A percentile compares a stretch with the other conserved stretches of the same genome.
Evolutionary conservation across 2,888 invertebrate species (phyloP).

Genomic region (Zygothrica quintamaculata): DNA sequence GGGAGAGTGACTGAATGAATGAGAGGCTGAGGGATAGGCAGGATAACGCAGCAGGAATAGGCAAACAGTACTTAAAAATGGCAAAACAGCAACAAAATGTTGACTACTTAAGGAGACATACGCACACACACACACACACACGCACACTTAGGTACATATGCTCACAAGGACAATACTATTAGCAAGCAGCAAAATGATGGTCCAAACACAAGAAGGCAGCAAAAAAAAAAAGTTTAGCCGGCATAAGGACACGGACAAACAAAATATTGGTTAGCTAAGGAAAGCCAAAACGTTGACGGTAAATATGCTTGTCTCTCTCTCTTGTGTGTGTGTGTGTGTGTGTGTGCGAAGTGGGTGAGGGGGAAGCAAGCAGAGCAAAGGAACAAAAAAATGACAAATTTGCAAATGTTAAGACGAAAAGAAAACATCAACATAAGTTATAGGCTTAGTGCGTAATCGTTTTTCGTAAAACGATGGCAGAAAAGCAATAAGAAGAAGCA

Average conservation of each 20-base stretch:
- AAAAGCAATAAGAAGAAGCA: too few species aligned
- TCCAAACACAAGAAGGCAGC: conserved; percentile 21
- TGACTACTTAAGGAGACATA: conserved; percentile 63
- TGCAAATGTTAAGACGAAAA: conserved; percentile 81
- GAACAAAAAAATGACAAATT: conserved; percentile 75
- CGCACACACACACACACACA: conserved; percentile 19
- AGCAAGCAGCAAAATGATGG: conserved; percentile 33
- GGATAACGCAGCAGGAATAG: conserved; percentile 82
- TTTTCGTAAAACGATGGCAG: conserved; percentile 71
- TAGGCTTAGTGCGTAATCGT: conserved; percentile 81
- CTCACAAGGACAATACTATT: conserved; percentile 54
- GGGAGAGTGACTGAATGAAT: conserved; percentile 4
- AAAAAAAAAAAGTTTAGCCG: conserved; percentile 49
- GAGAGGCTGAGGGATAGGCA: too few species aligned
- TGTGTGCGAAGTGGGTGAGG: conserved; percentile 7
- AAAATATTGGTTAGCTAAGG: conserved; percentile 67
- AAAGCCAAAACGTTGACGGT: conserved; percentile 5
- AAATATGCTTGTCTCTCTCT: too few species aligned
- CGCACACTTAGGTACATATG: conserved; percentile 27
- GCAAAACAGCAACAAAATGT: conserved; percentile 67
- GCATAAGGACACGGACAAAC: conserved; percentile 65
- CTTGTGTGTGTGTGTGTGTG: too few species aligned
- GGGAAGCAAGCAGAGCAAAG: conserved; percentile 5
- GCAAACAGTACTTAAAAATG: conserved; percentile 81
- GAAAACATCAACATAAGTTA: conserved; percentile 82